These are phyloP conservation scores for Pachymerium ferrugineum DNA, from an alignment of 2,888 invertebrate genomes.

Conservation along the genomic window DNA sequence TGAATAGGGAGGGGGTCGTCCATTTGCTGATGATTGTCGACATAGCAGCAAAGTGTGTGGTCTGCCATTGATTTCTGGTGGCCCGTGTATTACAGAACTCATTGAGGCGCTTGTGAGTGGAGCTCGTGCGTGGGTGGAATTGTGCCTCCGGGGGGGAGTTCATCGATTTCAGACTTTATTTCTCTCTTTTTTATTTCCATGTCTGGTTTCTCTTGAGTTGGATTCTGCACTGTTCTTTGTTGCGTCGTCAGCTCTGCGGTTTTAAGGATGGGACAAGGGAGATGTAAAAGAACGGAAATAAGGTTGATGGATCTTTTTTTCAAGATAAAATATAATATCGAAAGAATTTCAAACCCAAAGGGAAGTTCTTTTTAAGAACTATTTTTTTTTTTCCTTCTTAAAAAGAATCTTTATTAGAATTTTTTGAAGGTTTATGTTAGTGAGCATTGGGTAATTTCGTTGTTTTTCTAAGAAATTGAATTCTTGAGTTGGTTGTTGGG, in stretches of 20 bases:
- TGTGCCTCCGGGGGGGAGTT: not conserved
- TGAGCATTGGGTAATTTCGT: not conserved
- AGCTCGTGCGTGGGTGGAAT: slow-evolving; percentile 16
- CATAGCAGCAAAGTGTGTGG: slow-evolving; percentile 11
- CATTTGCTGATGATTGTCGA: slow-evolving; percentile 18
- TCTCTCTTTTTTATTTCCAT: not conserved
- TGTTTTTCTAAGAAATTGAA: not conserved
- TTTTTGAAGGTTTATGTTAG: not conserved
- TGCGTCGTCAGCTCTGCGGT: not conserved
- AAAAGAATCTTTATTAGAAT: not conserved
- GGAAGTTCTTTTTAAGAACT: not conserved
- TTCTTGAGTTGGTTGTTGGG: not conserved
- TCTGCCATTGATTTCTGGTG: slow-evolving; percentile 17
- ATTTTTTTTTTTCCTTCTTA: not conserved
- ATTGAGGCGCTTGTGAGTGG: slow-evolving; percentile 6
- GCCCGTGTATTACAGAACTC: slow-evolving; percentile 17
- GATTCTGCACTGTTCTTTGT: not conserved
- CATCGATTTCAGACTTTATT: slow-evolving; percentile 1
- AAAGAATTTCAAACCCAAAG: not conserved
- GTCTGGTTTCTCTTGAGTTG: not conserved
- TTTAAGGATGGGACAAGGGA: not conserved
- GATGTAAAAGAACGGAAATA: too few relatives aligned
- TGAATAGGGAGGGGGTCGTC: not conserved
- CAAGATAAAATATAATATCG: not conserved
- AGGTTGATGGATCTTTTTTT: slow-evolving; percentile 9